Conservation (phyloP, 2,888 invertebrate genomes). For the Apodemia hepburni region DNA sequence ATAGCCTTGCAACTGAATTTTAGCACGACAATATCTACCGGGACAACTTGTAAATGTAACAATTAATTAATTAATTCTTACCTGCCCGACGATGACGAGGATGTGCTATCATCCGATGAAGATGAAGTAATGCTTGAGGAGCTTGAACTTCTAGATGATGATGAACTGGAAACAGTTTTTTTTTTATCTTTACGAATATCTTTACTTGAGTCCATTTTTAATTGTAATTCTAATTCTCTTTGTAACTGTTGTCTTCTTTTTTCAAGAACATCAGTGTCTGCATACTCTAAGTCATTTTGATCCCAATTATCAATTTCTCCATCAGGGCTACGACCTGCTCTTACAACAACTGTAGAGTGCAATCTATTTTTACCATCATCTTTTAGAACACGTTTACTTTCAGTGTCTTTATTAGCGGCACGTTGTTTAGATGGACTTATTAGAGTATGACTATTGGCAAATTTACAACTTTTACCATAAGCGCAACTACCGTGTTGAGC, state of each 20-base stretch:
- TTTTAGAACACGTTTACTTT: conserved; percentile 72
- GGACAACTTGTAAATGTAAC: too few relatives aligned
- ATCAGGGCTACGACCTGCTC: conserved; percentile 80
- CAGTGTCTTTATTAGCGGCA: conserved; percentile 83
- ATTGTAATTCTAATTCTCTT: conserved; percentile 87
- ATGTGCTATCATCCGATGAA: too few relatives aligned
- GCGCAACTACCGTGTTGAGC: conserved; percentile 88
- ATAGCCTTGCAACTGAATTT: too few relatives aligned
- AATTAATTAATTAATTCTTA: too few relatives aligned
- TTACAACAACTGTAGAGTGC: conserved; percentile 82
- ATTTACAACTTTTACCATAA: conserved; percentile 89
- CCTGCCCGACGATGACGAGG: too few relatives aligned
- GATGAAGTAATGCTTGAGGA: conserved; percentile 64
- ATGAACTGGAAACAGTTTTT: conserved; percentile 84
- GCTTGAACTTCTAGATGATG: conserved; percentile 84
- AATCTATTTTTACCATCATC: conserved; percentile 83
- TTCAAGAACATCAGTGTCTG: conserved; percentile 89
- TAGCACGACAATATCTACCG: too few relatives aligned
- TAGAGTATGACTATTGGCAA: conserved; percentile 86
- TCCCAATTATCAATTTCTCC: conserved; percentile 88
- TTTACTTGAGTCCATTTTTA: conserved; percentile 86
- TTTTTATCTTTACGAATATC: conserved; percentile 85
- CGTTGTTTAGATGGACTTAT: conserved; percentile 88
- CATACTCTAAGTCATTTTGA: conserved; percentile 89
- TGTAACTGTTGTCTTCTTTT: conserved; percentile 87